phyloP scores from a whole-genome alignment of 2,888 invertebrate genomes.

The Nemotelus nigrinus region DNA sequence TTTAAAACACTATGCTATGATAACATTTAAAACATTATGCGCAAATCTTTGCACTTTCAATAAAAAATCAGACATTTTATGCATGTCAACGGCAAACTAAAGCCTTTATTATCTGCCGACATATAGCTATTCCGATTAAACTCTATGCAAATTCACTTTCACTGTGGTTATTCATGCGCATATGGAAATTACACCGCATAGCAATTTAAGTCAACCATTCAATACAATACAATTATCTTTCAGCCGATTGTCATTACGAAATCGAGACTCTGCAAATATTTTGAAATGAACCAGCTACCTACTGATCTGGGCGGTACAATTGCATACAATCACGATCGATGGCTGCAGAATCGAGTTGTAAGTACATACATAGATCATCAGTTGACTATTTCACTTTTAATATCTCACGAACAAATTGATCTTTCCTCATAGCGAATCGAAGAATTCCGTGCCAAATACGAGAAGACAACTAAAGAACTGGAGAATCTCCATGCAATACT shows the following conservation, averaged over 20 bases:
- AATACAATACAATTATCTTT: neutral
- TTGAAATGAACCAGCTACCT: constrained; percentile 76
- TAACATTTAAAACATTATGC: no score
- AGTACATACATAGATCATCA: constrained; percentile 55
- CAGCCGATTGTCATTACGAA: constrained; percentile 78
- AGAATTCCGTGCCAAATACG: constrained; percentile 72
- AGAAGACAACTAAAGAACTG: constrained; percentile 70
- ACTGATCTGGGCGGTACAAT: constrained; percentile 77
- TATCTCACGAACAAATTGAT: no score
- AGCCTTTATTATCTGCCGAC: no score
- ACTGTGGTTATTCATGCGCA: no score
- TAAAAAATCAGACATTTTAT: no score
- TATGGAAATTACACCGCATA: no score
- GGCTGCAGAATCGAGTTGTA: constrained; percentile 82
- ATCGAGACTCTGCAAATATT: constrained; percentile 74
- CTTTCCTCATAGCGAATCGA: constrained; percentile 70
- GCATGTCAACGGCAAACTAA: no score
- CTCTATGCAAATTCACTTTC: no score
- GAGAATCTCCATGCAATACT: constrained; percentile 71
- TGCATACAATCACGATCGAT: constrained; percentile 76
- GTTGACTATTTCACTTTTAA: neutral
- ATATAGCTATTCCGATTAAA: no score
- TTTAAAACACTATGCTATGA: no score
- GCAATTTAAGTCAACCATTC: no score
- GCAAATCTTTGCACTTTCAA: no score